A percentile compares a stretch with the other conserved stretches of the same genome.
phyloP scores from a whole-genome alignment of 2,888 invertebrate species.

The Macropis europaea region DNA sequence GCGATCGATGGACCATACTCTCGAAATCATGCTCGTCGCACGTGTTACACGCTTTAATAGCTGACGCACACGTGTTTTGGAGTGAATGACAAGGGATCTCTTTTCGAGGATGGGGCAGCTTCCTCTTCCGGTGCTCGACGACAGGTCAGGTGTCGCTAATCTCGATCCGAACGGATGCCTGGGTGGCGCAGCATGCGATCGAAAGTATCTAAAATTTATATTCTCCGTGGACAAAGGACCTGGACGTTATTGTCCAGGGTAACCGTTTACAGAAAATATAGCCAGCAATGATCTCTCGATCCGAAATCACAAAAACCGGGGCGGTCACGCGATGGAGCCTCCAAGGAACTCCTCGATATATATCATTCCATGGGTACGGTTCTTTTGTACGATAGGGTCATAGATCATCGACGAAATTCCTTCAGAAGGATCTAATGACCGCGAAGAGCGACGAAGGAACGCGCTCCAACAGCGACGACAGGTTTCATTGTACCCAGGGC shows the following conservation, averaged over 20 bases:
- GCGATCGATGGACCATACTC: neutral
- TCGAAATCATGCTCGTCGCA: slow-evolving; percentile 48
- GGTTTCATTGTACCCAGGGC: slow-evolving; percentile 55
- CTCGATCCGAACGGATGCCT: slow-evolving; percentile 55
- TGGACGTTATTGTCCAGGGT: slow-evolving; percentile 4
- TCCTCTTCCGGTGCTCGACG: slow-evolving; percentile 66
- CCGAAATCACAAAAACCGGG: neutral
- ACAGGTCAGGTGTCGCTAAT: slow-evolving; percentile 64
- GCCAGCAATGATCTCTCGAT: neutral
- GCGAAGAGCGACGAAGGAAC: slow-evolving; percentile 46
- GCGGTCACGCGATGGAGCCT: neutral
- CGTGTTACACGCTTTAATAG: slow-evolving; percentile 51
- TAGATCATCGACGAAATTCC: slow-evolving; percentile 32
- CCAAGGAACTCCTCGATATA: neutral
- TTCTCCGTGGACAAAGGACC: slow-evolving; percentile 17
- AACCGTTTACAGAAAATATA: slow-evolving; percentile 4
- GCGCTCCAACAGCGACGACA: slow-evolving; percentile 53
- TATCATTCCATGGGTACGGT: slow-evolving; percentile 8
- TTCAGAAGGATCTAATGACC: slow-evolving; percentile 52
- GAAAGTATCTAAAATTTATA: slow-evolving; percentile 42
- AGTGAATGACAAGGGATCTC: slow-evolving; percentile 47
- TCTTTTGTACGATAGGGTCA: slow-evolving; percentile 32
- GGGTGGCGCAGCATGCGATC: slow-evolving; percentile 61
- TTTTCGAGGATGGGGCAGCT: slow-evolving; percentile 50
- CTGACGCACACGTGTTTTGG: slow-evolving; percentile 56